phyloP scores from a whole-genome alignment of 2,113 vertebrate species.

The Oenanthe melanoleuca region DNA sequence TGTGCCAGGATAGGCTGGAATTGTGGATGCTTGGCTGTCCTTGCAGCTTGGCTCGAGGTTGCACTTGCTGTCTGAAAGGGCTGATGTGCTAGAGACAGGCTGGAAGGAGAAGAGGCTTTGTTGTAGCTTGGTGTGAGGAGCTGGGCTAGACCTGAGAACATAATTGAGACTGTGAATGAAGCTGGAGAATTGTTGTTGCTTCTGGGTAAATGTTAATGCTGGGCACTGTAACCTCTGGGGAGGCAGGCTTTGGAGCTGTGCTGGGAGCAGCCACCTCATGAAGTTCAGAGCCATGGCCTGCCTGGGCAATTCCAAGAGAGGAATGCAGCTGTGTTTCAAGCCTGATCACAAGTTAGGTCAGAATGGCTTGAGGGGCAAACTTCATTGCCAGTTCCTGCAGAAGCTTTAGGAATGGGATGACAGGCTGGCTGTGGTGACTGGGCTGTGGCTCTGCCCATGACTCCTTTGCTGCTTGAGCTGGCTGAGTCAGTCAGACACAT shows the following conservation, averaged over 20 bases:
- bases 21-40: neutral
- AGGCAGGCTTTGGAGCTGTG: neutral
- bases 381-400: neutral
- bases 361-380: neutral
- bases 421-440: neutral
- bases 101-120: neutral
- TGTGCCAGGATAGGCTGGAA: neutral
- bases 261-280: neutral
- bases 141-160: neutral
- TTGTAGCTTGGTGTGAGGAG: neutral
- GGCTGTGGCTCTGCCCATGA: neutral
- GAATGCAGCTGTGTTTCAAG: neutral
- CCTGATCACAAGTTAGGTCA: neutral
- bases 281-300: neutral
- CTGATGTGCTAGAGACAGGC: neutral
- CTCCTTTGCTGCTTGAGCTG: neutral
- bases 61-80: neutral
- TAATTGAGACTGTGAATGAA: neutral
- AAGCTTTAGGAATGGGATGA: neutral
- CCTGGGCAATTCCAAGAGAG: neutral
- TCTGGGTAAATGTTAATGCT: neutral
- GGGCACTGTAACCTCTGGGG: rapidly evolving
- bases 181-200: neutral
- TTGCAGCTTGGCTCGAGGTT: neutral
- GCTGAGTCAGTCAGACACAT: neutral